Base-by-base conservation (phyloP, 1,140 invertebrate species). In the Drosophila kurseongensis region DNA sequence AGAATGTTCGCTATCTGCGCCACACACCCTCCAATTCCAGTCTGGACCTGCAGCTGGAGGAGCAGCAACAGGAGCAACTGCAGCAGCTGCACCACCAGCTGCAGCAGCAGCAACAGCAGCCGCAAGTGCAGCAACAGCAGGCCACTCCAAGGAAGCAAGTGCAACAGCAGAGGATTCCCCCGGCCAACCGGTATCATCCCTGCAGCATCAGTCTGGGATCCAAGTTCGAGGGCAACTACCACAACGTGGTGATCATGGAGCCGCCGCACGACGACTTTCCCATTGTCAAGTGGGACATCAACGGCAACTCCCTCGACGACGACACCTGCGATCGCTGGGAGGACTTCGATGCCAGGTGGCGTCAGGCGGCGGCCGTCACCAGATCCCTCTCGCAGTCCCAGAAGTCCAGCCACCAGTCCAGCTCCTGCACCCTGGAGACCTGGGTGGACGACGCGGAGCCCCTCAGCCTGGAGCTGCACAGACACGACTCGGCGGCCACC, bases 211-310 rank as follows among this genome's bases (percentile, higher is more conserved):
- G 79, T 7, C 48, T 91, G 50, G 90, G 82, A 23, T 91, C 85
- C 41, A 80, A 91, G 51, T 65, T 86, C 44, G 79, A 86, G 75
- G 90, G 90, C 7, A 62, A 84, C 27, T 90, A 79, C 54, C 80
- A 90, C 51, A 88, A 69, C n/a, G 75, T 91, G 51, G 71, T 89
- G 38, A 90, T 90, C n/a, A 76, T 67, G 54, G 86, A 85, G 61
- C 80, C 84, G n/a, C 69, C 84, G 1, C 66, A 90, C 23, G 84
- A 89, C 2, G 66, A 84, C 32, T 77, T 73, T 7, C 88, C 85
- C 23, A 85, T 92, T 36, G 80, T 92, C 56, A 91, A 88, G 48
- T 92, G 91, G 91, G 91, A 92, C 41, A 92, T 91, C 40, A 92
- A 92, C 50, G 91, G 91, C 41, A 92, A 92, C 50, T 92, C 91